Percentiles rank a stretch among this genome's conserved stretches.
These are phyloP conservation scores for Echinometra lucunter DNA, from an alignment of 53 echinoderm and acorn worm genomes.

Conservation along the genomic window DNA sequence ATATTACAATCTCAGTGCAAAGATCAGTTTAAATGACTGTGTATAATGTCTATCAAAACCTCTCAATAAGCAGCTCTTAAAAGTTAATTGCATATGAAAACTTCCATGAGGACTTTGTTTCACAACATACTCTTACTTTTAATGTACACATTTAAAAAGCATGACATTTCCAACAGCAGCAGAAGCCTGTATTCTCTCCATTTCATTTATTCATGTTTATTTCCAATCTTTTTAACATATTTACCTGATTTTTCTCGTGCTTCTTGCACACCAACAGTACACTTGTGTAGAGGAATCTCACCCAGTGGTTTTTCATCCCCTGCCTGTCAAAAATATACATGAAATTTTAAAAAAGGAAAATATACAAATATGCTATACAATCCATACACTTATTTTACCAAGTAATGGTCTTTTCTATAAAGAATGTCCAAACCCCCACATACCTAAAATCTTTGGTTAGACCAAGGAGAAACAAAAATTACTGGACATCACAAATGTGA, in stretches of 20 bases:
- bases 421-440: too few species aligned
- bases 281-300: slow-evolving; percentile 86
- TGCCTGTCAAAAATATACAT: slow-evolving; percentile 43
- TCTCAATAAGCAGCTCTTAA: background rate
- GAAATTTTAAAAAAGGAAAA: background rate
- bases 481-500: too few species aligned
- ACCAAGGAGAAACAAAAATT: too few species aligned
- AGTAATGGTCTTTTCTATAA: too few species aligned
- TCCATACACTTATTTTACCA: too few species aligned
- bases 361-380: background rate
- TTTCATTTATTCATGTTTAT: background rate
- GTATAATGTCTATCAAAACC: background rate
- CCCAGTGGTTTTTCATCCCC: slow-evolving; percentile 93
- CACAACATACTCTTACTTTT: background rate
- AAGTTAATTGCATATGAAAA: background rate
- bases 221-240: background rate
- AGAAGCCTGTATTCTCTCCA: background rate
- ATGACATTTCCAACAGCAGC: background rate
- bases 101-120: background rate
- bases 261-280: slow-evolving; percentile 86
- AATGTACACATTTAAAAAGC: background rate
- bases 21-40: background rate
- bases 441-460: too few species aligned
- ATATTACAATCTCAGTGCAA: background rate
- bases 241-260: slow-evolving; percentile 71